These are phyloP conservation scores for Paedocypris micromegethes DNA, from an alignment of 2,797 vertebrate species.

Conservation along the genomic window DNA sequence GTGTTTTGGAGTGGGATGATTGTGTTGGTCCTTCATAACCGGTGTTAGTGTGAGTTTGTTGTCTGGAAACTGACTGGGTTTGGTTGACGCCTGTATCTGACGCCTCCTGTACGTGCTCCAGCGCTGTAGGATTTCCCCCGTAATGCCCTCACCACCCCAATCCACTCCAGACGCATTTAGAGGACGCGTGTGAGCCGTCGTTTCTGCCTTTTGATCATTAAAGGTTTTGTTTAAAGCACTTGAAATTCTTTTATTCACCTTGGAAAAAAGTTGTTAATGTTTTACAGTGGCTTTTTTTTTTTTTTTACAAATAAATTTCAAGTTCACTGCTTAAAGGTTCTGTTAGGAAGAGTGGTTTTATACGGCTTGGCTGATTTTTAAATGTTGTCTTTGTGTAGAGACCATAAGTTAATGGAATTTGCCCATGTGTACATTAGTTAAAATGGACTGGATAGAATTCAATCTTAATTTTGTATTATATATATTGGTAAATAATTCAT, in stretches of 20 bases:
- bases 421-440: too few relatives aligned
- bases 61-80: too few relatives aligned
- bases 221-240: slow-evolving; percentile 20
- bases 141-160: not conserved
- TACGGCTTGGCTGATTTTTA: too few relatives aligned
- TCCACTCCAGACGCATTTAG: slow-evolving; percentile 7
- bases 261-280: slow-evolving; percentile 19
- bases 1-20: slow-evolving; percentile 4
- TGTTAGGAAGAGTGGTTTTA: too few relatives aligned
- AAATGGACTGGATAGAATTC: too few relatives aligned
- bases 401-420: too few relatives aligned
- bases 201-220: slow-evolving; percentile 14
- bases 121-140: slow-evolving; percentile 4
- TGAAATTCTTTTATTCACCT: not conserved
- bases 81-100: too few relatives aligned
- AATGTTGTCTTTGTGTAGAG: not conserved
- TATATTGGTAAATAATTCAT: too few relatives aligned
- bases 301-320: slow-evolving; percentile 52
- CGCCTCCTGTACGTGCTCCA: too few relatives aligned
- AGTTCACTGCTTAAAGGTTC: slow-evolving; percentile 26
- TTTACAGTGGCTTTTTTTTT: slow-evolving; percentile 45
- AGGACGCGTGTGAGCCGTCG: slow-evolving; percentile 9
- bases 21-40: not conserved
- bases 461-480: too few relatives aligned
- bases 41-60: not conserved